These are phyloP conservation scores for Belgica antarctica DNA, from an alignment of 2,888 invertebrate species.

Conservation along the genomic window DNA sequence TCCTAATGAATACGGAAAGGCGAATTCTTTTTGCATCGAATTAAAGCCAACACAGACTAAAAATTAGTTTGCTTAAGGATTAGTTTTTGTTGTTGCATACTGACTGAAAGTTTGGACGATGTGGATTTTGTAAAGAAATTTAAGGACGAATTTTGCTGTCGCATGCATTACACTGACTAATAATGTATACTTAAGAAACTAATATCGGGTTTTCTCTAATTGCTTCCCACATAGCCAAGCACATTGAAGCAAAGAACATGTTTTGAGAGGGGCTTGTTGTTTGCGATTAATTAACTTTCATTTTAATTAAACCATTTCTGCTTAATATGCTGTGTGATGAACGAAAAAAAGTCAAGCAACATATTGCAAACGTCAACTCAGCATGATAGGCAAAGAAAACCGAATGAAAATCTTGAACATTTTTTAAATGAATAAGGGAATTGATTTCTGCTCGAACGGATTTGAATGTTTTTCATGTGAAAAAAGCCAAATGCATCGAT, in stretches of 20 bases:
- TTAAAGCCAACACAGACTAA: no score
- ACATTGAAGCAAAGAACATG: not conserved
- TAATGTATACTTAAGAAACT: conserved; percentile 36
- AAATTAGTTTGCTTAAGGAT: no score
- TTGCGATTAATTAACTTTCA: conserved; percentile 31
- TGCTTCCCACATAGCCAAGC: conserved; percentile 28
- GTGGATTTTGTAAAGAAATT: no score
- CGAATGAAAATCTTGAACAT: not conserved
- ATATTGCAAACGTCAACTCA: not conserved
- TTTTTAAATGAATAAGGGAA: not conserved
- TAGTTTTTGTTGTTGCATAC: no score
- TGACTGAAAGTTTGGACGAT: no score
- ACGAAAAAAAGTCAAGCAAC: not conserved
- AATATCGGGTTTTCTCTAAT: conserved; percentile 34
- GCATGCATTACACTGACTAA: conserved; percentile 28
- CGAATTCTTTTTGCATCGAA: no score
- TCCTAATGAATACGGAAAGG: no score
- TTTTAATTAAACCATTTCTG: conserved; percentile 34
- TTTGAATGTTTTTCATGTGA: no score
- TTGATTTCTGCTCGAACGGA: not conserved
- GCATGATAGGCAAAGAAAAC: not conserved
- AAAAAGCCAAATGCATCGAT: no score
- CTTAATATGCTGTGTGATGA: not conserved
- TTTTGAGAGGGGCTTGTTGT: not conserved
- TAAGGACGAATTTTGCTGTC: no score